Evolutionary conservation across 2,113 vertebrate genomes (phyloP), one percentile per base, ranked within the genome.

Genomic region (Ornithorhynchus anatinus): DNA sequence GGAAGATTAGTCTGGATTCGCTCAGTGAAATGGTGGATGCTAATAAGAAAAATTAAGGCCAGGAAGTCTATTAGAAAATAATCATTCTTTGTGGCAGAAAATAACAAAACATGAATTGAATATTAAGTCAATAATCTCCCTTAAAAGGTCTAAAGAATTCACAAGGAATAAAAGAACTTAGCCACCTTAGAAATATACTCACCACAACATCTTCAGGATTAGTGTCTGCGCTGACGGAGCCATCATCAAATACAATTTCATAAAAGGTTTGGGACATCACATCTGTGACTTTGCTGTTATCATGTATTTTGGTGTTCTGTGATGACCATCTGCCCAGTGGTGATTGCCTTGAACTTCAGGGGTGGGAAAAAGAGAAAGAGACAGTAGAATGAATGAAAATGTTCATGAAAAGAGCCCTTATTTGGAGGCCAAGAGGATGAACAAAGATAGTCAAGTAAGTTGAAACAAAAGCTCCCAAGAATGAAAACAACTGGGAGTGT

Each of bases 171-270:
- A 45, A 12, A 47, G 12, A 37, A 40, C 2, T 59, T 10, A 61
- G 1, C 0, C 29, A 51, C 43, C 8, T 60, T 22, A 42, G 67
- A 59, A 80, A 74, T 13, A 22, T 61, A 89, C 96, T 96, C 88
- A 99, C 98, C 83, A 98, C 94, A 35, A 98, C 98, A 81, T 99
- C 97, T 91, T 99, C 98, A 5, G 98, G 97, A 86, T 95, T 99
- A 11, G 96, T 98, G 78, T 98, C 97, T 67, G 94, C 94, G 89
- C 97, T 99, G 89, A 97, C 96, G 47, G 98, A 99, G 63, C 96
- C 97, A 47, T 99, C 98, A 56, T 99, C 98, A 78, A 99, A 98
- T 93, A 96, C 87, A 70, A 99, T 92, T 92, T 99, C 96, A 62
- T 97, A 99, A 91, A 98, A 99, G 66, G 90, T 92, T 69, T 98